These are phyloP conservation scores for Acanthisitta chloris DNA, from an alignment of 2,113 vertebrate species.

Conservation along the genomic window DNA sequence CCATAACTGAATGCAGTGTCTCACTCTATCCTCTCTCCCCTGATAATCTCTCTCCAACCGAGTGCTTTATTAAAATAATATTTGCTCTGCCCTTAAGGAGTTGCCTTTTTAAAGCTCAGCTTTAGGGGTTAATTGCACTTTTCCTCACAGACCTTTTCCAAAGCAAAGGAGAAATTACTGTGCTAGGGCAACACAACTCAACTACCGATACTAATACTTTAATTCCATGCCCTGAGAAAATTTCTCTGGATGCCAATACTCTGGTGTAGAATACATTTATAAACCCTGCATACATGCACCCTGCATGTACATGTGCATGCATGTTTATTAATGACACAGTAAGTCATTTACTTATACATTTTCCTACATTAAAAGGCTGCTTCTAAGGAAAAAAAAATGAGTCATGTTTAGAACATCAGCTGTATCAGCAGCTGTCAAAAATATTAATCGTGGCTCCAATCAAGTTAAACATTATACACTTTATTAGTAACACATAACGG, in stretches of 20 bases:
- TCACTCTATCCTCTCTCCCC: not conserved
- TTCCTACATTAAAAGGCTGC: not conserved
- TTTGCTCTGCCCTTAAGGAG: not conserved
- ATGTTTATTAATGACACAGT: not conserved
- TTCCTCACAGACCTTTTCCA: not conserved
- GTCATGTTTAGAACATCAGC: not conserved
- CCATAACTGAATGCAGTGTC: not conserved
- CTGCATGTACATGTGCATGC: not conserved
- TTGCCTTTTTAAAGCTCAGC: not conserved
- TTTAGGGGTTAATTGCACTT: not conserved
- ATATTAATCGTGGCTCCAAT: not conserved
- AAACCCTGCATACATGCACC: not conserved
- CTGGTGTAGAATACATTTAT: not conserved
- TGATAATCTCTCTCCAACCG: not conserved
- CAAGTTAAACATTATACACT: not conserved
- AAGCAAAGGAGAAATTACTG: not conserved
- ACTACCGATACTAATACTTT: not conserved
- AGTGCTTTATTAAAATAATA: not conserved
- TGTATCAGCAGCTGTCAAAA: not conserved
- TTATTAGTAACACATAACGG: not conserved
- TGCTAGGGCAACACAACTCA: not conserved
- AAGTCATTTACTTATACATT: not conserved
- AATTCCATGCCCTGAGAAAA: not conserved
- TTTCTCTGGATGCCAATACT: not conserved
- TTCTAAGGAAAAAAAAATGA: not conserved